Evolutionary conservation across 2,888 invertebrate species (phyloP), one percentile per base, ranked within the genome.

Genomic region (Diarsia mendica): DNA sequence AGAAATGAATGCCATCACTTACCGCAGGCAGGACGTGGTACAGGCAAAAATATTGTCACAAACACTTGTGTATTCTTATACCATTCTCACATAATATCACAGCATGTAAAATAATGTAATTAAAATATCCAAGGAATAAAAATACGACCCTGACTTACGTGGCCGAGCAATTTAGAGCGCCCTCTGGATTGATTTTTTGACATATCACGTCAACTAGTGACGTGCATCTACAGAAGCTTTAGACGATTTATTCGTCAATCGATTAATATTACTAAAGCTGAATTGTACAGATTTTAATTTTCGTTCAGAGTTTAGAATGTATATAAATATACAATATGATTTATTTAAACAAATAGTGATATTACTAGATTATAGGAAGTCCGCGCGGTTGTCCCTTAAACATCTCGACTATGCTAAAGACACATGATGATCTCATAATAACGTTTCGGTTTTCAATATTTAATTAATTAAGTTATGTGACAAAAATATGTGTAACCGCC

Each of bases 121-220:
- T 93, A 92, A 79, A 94, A 90, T 91, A 92, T 92, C 91, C 92
- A 92, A 91, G 91, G 92, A 92, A 93, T 92, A 92, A 95, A 95
- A 95, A 95, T 95, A 95, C 95, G 93, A 95, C 94, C 96, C 95
- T 94, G 95, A 95, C 96, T 96, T 96, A 96, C 96, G 96, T 96
- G 96, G 96, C 96, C 93, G 96, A 94, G 94, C 93, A 92, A 95
- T 93, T 92, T 90, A 89, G 88, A 95, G 95, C 96, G 96, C 95
- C 96, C 95, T 95, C 96, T 96, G 91, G 91, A 94, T 93, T 92
- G 93, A 93, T 94, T 94, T 93, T 93, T 94, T 94, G 94, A 94
- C 94, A 92, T 88, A 79, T 88, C 86, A 92, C 87, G 93, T 94
- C 93, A 94, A 90, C 67, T 85, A 83, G 85, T 83, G 86, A 75